Conservation (phyloP, 2,113 vertebrate genomes). For the Hystrix brachyura region DNA sequence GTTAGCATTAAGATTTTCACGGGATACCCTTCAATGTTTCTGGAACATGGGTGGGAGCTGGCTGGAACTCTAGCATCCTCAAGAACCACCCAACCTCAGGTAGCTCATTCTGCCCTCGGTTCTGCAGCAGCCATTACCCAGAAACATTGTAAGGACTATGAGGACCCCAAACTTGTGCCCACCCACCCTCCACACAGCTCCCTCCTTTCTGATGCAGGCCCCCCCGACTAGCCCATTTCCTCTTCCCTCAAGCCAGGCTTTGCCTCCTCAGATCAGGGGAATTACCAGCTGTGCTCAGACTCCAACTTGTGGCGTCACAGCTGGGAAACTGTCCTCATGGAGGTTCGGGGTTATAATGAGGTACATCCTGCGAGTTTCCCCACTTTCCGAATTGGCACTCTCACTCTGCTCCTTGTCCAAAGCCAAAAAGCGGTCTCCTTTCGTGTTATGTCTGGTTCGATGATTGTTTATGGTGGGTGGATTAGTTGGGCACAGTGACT, state of each 20-base stretch:
- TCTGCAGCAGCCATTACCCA: not conserved
- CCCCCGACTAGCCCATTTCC: not conserved
- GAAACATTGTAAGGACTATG: not conserved
- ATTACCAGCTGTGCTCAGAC: not conserved
- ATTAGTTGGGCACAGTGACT: not conserved
- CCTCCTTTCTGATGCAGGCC: too few relatives aligned
- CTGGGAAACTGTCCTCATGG: not conserved
- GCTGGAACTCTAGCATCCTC: not conserved
- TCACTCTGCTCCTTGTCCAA: fast-evolving
- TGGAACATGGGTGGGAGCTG: not conserved
- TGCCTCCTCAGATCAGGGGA: not conserved
- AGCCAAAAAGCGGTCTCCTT: not conserved
- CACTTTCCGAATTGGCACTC: not conserved
- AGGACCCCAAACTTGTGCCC: not conserved
- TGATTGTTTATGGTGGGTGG: not conserved
- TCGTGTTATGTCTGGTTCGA: not conserved
- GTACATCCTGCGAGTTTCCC: not conserved
- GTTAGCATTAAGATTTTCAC: not conserved
- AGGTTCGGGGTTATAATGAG: not conserved
- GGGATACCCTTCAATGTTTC: not conserved
- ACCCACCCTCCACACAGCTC: fast-evolving
- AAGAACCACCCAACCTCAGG: not conserved
- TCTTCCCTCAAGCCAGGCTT: not conserved
- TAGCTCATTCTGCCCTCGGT: not conserved
- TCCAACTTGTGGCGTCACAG: not conserved